Conservation (phyloP, 2,797 vertebrate genomes). For the Coccyzus lansbergi region DNA sequence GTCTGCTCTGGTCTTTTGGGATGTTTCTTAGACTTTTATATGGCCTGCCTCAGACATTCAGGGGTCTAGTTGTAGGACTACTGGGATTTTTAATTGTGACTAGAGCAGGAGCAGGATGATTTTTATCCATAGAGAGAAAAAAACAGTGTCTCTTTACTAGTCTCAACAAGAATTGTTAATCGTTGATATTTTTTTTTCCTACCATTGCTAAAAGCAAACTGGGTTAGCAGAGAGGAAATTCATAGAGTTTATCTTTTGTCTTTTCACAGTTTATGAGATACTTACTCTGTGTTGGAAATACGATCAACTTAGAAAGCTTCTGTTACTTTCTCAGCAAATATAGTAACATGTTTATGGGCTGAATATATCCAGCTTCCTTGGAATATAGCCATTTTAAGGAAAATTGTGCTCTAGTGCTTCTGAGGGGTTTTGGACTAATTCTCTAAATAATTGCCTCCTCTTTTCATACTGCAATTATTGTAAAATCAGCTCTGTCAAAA, state of each 20-base stretch:
- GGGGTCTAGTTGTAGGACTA: background rate
- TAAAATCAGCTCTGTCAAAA: background rate
- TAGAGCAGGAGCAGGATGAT: background rate
- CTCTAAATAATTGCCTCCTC: background rate
- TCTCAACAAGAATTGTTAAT: background rate
- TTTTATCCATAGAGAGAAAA: background rate
- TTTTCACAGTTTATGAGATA: constrained; percentile 1
- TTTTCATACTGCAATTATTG: background rate
- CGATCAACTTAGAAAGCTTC: background rate
- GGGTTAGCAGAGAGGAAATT: background rate
- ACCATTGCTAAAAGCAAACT: background rate
- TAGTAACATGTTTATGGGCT: background rate
- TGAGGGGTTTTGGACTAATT: background rate
- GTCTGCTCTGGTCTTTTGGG: background rate
- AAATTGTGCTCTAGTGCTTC: background rate
- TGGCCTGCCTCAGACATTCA: background rate
- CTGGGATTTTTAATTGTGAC: background rate
- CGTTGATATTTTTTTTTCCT: constrained; percentile 25
- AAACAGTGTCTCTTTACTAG: background rate
- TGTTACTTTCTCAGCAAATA: background rate
- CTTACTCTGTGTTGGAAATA: background rate
- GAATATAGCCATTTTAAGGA: background rate
- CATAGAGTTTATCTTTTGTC: background rate
- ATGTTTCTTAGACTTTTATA: background rate
- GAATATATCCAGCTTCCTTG: background rate